These are phyloP conservation scores for Pecten maximus DNA, from an alignment of 2,888 invertebrate species.

Conservation along the genomic window DNA sequence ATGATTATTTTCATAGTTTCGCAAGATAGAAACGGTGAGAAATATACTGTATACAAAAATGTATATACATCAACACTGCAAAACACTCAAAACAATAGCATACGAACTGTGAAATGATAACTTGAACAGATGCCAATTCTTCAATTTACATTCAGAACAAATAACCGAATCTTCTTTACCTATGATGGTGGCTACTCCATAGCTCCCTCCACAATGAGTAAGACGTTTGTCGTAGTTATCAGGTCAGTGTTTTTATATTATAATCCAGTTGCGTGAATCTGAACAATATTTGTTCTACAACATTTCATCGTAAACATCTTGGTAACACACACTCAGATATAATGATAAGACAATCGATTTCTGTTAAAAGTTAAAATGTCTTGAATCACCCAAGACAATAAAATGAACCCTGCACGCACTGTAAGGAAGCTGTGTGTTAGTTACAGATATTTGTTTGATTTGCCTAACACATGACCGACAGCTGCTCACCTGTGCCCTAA, in stretches of 20 bases:
- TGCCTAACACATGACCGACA: neutral
- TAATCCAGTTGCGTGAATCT: neutral
- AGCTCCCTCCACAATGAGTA: neutral
- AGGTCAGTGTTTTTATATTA: neutral
- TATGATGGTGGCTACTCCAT: neutral
- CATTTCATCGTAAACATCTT: neutral
- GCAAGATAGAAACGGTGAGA: neutral
- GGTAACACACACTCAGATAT: neutral
- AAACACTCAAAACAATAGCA: neutral
- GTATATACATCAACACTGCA: neutral
- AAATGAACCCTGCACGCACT: neutral
- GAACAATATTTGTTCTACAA: neutral
- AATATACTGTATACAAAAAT: neutral
- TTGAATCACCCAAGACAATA: neutral
- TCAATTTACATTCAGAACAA: neutral
- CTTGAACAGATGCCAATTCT: slow-evolving; percentile 4
- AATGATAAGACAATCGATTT: neutral
- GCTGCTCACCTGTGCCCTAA: neutral
- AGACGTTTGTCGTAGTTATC: neutral
- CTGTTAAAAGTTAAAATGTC: neutral
- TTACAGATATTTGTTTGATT: neutral
- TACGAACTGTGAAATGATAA: neutral
- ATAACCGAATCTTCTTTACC: neutral
- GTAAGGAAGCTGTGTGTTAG: neutral
- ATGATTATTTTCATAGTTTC: neutral